Conservation (phyloP, 2,113 vertebrate genomes). For the Pelusios castaneus region DNA sequence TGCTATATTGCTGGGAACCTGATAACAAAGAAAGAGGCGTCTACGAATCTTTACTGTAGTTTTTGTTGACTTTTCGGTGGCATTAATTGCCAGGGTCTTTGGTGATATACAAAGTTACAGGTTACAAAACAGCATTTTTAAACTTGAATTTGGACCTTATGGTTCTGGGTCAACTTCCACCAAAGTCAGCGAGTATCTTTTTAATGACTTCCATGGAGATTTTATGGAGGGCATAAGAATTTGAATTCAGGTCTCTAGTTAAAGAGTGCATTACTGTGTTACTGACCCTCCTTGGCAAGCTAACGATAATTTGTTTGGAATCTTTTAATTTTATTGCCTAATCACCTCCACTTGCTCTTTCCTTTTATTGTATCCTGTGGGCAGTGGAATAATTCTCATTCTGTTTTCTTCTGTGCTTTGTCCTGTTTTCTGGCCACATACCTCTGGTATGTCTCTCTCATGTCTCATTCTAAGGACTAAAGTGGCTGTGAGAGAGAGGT, state of each 20-base stretch:
- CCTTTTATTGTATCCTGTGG: not conserved
- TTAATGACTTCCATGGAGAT: not conserved
- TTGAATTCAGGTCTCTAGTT: not conserved
- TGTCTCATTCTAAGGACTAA: not conserved
- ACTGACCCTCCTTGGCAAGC: not conserved
- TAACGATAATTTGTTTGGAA: not conserved
- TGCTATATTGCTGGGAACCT: not conserved
- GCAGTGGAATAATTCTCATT: not conserved
- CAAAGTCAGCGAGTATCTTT: not conserved
- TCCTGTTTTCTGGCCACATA: not conserved
- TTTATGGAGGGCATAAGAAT: not conserved
- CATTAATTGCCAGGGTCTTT: not conserved
- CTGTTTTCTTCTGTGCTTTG: not conserved
- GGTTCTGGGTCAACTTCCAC: not conserved
- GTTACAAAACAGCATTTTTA: not conserved
- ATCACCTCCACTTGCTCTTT: not conserved
- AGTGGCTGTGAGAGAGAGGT: not conserved
- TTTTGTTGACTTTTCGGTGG: not conserved
- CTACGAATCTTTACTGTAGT: not conserved
- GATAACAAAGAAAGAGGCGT: not conserved
- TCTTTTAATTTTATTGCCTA: not conserved
- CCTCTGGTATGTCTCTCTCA: not conserved
- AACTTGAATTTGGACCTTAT: not conserved
- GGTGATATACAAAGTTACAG: not conserved
- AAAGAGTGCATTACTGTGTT: not conserved